Conservation (phyloP, 2,797 vertebrate species). For the Adrianichthys oophorus region DNA sequence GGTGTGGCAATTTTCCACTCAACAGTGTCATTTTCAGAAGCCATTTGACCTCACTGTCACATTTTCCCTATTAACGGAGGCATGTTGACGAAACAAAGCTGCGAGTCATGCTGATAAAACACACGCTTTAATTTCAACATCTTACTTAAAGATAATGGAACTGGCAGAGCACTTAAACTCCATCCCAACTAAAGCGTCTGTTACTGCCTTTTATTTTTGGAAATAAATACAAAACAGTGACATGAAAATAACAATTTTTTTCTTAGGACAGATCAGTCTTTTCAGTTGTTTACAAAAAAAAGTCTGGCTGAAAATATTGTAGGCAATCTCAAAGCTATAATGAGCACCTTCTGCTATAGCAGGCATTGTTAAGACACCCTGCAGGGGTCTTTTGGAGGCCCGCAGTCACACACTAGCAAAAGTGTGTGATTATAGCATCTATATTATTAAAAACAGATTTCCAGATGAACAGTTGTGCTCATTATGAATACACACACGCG, state of each 20-base stretch:
- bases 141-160: too few relatives aligned
- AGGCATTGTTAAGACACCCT: constrained; percentile 50
- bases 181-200: constrained; percentile 18
- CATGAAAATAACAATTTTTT: constrained; percentile 65
- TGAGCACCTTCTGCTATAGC: constrained; percentile 60
- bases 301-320: constrained; percentile 39
- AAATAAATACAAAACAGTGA: constrained; percentile 77
- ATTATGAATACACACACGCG: constrained; percentile 44
- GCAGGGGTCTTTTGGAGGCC: constrained; percentile 56
- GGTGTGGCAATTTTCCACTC: too few relatives aligned
- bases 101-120: too few relatives aligned
- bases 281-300: constrained; percentile 55
- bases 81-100: too few relatives aligned
- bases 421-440: constrained; percentile 67
- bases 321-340: constrained; percentile 55
- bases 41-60: too few relatives aligned
- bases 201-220: constrained; percentile 69
- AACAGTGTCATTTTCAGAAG: too few relatives aligned
- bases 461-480: constrained; percentile 68
- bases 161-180: too few relatives aligned
- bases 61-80: too few relatives aligned
- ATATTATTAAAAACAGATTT: constrained; percentile 51
- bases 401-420: constrained; percentile 49
- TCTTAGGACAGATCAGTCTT: constrained; percentile 27
- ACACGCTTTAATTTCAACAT: too few relatives aligned